These are phyloP conservation scores for Dolichopus griseipennis DNA, from an alignment of 2,888 invertebrate species.

Conservation along the genomic window DNA sequence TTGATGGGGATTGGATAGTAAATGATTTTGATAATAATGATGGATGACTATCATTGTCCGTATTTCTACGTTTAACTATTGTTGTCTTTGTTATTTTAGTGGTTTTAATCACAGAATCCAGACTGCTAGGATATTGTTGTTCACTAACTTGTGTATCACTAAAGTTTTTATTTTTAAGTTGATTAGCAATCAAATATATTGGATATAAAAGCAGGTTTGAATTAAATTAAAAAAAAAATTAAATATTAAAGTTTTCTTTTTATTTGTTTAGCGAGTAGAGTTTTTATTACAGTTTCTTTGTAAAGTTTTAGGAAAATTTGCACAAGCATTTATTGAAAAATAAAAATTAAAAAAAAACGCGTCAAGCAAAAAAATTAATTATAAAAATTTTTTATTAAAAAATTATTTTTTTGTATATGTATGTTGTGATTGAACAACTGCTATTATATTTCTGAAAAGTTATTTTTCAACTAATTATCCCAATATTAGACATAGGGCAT, in stretches of 20 bases:
- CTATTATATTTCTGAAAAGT: neutral
- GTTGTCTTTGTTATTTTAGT: constrained; percentile 10
- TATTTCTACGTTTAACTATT: neutral
- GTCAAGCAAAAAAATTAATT: neutral
- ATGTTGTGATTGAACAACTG: constrained; percentile 1
- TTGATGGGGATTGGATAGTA: neutral
- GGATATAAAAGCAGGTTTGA: too few species aligned
- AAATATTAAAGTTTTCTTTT: neutral
- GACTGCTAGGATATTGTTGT: constrained; percentile 27
- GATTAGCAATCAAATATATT: too few species aligned
- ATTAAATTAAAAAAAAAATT: neutral
- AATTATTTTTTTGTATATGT: neutral
- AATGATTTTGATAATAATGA: neutral
- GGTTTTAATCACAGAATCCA: constrained; percentile 26
- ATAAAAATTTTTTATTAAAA: neutral
- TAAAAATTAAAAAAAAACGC: neutral
- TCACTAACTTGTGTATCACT: neutral
- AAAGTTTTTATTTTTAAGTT: neutral
- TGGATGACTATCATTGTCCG: neutral
- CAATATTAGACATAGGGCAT: neutral
- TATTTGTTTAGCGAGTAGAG: too few species aligned
- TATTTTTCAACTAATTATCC: neutral
- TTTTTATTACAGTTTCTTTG: neutral
- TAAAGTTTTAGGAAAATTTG: neutral
- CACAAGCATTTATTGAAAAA: neutral